phyloP scores from a whole-genome alignment of 2,797 vertebrate species.

The Delichon dasypus region DNA sequence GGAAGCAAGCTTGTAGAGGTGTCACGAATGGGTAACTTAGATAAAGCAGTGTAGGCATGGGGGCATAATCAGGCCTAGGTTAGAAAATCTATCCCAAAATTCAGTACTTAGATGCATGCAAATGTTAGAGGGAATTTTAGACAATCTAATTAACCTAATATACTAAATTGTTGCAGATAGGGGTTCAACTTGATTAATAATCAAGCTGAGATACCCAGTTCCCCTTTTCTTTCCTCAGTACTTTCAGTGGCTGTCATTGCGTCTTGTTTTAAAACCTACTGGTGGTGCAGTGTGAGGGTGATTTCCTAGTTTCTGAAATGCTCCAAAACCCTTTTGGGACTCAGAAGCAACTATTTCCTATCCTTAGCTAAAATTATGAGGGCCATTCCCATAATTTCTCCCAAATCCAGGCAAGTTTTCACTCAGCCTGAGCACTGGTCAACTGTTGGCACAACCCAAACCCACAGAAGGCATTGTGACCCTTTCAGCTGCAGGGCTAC shows the following conservation, averaged over 20 bases:
- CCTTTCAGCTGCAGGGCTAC: not conserved
- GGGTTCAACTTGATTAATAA: not conserved
- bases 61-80: not conserved
- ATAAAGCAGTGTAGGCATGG: not conserved
- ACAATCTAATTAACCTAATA: not conserved
- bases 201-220: not conserved
- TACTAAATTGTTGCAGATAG: not conserved
- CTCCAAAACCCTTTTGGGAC: not conserved
- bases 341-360: not conserved
- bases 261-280: not conserved
- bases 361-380: not conserved
- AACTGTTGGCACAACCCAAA: not conserved
- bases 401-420: not conserved
- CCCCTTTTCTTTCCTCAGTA: not conserved
- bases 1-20: not conserved
- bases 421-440: not conserved
- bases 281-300: not conserved
- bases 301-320: not conserved
- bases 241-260: not conserved
- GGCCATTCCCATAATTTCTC: not conserved
- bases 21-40: not conserved
- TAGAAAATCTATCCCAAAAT: not conserved
- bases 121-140: not conserved
- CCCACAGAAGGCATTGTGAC: not conserved
- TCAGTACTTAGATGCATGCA: not conserved